phyloP scores from a whole-genome alignment of 2,888 invertebrate species.

The Nudaria mundana region DNA sequence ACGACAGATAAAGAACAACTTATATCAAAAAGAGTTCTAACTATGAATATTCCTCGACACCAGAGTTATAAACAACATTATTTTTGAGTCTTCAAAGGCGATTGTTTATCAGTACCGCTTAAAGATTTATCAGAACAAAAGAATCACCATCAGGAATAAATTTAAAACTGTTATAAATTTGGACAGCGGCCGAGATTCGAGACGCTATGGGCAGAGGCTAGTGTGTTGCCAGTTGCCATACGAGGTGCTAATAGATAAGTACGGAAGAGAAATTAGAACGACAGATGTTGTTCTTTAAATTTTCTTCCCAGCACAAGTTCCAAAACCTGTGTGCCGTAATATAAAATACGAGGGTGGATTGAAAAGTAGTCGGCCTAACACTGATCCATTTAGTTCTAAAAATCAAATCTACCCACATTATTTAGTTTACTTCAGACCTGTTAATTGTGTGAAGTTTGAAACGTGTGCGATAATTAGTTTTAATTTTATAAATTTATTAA shows the following conservation, averaged over 20 bases:
- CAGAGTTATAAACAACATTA: conserved; percentile 58
- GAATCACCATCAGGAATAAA: conserved; percentile 63
- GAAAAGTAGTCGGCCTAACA: no score
- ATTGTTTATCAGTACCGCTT: conserved; percentile 57
- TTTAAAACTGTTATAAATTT: conserved; percentile 56
- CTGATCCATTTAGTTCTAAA: no score
- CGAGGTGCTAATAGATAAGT: conserved; percentile 28
- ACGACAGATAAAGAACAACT: conserved; percentile 15
- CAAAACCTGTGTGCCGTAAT: neutral
- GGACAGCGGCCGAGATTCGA: conserved; percentile 56
- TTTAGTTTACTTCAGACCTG: no score
- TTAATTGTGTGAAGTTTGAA: no score
- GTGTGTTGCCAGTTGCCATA: conserved; percentile 29
- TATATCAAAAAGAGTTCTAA: conserved; percentile 33
- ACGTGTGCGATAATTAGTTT: no score
- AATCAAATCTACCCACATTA: no score
- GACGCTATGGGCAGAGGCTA: conserved; percentile 16
- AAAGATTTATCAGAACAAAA: conserved; percentile 58
- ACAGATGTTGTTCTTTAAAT: neutral
- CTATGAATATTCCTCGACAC: conserved; percentile 45
- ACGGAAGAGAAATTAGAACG: neutral
- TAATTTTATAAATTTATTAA: no score
- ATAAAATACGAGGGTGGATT: no score
- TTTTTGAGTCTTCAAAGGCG: conserved; percentile 68
- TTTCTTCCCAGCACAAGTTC: neutral